Conservation (phyloP, 1,140 invertebrate genomes). For the honey bee (Apis mellifera) region Amel_HAv3.1 CM009938.2:510501-511000, state of each 20-base stretch:
- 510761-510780: not conserved
- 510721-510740: not conserved
- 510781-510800: constrained; percentile 7
- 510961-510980: constrained; percentile 45
- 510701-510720: not conserved
- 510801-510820: constrained; percentile 36
- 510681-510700: constrained; percentile 12
- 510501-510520: constrained; percentile 64
- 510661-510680: not conserved
- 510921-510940: constrained; percentile 14
- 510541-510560: constrained; percentile 60
- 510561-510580: constrained; percentile 57
- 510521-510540: constrained; percentile 60
- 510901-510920: constrained; percentile 32
- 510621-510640: too few relatives aligned
- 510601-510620: not conserved
- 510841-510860: constrained; percentile 39
- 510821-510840: constrained; percentile 41
- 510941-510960: constrained; percentile 43
- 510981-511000: constrained; percentile 29
- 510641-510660: constrained; percentile 1
- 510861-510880: constrained; percentile 42
- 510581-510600: constrained; percentile 41
- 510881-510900: constrained; percentile 43
- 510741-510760: not conserved